Percentiles rank a stretch among this genome's conserved stretches.
Evolutionary conservation across 2,113 vertebrate genomes (phyloP).

Genomic region (Pimephales promelas): DNA sequence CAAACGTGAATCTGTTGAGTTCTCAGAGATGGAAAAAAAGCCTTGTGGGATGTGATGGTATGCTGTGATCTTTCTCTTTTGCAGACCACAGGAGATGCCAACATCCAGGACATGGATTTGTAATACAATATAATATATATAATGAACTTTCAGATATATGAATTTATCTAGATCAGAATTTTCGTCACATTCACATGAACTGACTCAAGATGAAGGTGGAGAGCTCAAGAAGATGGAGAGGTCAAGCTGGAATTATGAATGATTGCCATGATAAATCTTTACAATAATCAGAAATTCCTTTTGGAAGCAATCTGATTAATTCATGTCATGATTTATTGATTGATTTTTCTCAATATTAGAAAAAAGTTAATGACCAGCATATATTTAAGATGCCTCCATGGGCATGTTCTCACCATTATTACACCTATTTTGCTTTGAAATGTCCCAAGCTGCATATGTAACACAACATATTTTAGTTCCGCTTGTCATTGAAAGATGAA

Average conservation of each 20-base stretch:
- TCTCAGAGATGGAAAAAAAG: slow-evolving; percentile 71
- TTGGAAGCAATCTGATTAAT: background rate
- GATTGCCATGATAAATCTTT: slow-evolving; percentile 30
- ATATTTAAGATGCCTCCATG: background rate
- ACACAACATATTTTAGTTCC: background rate
- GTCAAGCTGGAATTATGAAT: slow-evolving; percentile 64
- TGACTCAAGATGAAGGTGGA: slow-evolving; percentile 53
- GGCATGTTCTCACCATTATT: background rate
- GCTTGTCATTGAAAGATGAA: background rate
- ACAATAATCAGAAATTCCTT: background rate
- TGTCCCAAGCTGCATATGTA: background rate
- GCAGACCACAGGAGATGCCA: slow-evolving; percentile 66
- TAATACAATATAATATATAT: slow-evolving; percentile 55
- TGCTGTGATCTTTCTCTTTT: slow-evolving; percentile 64
- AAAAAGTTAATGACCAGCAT: background rate
- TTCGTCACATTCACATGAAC: slow-evolving; percentile 52
- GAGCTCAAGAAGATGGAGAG: slow-evolving; percentile 60
- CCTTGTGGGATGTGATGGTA: slow-evolving; percentile 74
- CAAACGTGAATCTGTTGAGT: slow-evolving; percentile 67
- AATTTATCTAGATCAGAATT: slow-evolving; percentile 56
- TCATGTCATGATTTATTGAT: background rate
- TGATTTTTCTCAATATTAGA: background rate
- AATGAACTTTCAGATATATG: slow-evolving; percentile 60
- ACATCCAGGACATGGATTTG: slow-evolving; percentile 63
- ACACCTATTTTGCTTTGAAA: background rate